Conservation (phyloP, 2,888 invertebrate genomes). For the Saturnia japonica region DNA sequence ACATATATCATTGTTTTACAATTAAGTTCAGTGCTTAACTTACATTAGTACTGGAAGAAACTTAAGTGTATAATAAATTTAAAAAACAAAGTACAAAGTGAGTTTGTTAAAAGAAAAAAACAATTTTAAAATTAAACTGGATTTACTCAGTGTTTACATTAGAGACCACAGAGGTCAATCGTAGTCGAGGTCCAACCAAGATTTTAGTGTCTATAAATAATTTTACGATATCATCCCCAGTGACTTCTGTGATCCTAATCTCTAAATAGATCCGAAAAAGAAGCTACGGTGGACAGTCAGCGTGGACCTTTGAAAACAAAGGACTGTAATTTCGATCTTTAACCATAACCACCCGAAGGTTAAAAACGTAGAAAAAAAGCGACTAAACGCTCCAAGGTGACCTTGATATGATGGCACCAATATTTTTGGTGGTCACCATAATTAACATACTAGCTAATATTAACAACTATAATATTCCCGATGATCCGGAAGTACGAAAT, state of each 20-base stretch:
- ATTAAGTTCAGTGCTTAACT: background rate
- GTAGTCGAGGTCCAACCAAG: no score
- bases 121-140: no score
- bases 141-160: no score
- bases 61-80: background rate
- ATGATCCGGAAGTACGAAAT: slow-evolving; percentile 36
- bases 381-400: background rate
- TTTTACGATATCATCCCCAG: background rate
- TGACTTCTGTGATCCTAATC: background rate
- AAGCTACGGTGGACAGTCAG: background rate
- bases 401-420: background rate
- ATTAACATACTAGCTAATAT: slow-evolving; percentile 39
- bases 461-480: slow-evolving; percentile 44
- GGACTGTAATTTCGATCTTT: no score
- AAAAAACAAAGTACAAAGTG: background rate
- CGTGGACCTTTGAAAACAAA: background rate
- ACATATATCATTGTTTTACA: background rate
- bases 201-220: no score
- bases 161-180: no score
- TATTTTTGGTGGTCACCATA: slow-evolving; percentile 28
- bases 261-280: background rate
- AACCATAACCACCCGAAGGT: no score
- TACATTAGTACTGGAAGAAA: background rate
- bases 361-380: no score
- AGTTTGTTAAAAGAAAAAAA: background rate